Evolutionary conservation across 2,113 vertebrate species (phyloP).

Genomic region (Epinephelus lanceolatus): DNA sequence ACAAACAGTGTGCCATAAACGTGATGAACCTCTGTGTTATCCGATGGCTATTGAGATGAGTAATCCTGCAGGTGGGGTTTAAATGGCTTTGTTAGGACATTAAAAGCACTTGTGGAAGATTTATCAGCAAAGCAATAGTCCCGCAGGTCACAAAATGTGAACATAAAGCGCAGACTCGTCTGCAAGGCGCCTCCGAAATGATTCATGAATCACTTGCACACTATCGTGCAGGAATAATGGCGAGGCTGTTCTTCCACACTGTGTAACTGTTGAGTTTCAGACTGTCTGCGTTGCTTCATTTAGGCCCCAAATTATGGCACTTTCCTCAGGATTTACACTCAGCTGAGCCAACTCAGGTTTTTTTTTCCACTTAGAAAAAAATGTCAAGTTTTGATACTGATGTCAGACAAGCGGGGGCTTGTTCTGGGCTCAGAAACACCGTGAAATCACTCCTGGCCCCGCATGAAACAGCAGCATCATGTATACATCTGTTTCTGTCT

Average conservation of each 20-base stretch:
- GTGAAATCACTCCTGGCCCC: constrained; percentile 23
- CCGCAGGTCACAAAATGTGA: constrained; percentile 43
- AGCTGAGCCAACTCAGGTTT: constrained; percentile 36
- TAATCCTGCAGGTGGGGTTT: constrained; percentile 8
- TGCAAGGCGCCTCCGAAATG: constrained; percentile 25
- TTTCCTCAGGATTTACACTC: constrained; percentile 52
- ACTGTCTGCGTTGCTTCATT: constrained; percentile 57
- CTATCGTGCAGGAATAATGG: constrained; percentile 47
- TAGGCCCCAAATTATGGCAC: constrained; percentile 57
- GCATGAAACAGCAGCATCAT: background rate
- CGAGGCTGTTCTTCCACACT: constrained; percentile 49
- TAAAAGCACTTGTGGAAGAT: constrained; percentile 37
- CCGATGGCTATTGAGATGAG: background rate
- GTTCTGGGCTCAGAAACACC: constrained; percentile 39
- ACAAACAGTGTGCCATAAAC: background rate
- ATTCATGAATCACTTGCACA: constrained; percentile 39
- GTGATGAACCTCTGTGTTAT: constrained; percentile 13
- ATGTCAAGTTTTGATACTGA: constrained; percentile 48
- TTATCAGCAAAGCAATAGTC: constrained; percentile 14
- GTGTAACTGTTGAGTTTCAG: constrained; percentile 57
- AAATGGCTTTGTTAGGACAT: background rate
- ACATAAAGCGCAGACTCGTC: constrained; percentile 19
- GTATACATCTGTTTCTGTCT: constrained; percentile 11
- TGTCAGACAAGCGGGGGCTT: constrained; percentile 61
- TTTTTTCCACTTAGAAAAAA: constrained; percentile 32